Conservation (phyloP, 2,797 vertebrate genomes). For the Varecia variegata region DNA sequence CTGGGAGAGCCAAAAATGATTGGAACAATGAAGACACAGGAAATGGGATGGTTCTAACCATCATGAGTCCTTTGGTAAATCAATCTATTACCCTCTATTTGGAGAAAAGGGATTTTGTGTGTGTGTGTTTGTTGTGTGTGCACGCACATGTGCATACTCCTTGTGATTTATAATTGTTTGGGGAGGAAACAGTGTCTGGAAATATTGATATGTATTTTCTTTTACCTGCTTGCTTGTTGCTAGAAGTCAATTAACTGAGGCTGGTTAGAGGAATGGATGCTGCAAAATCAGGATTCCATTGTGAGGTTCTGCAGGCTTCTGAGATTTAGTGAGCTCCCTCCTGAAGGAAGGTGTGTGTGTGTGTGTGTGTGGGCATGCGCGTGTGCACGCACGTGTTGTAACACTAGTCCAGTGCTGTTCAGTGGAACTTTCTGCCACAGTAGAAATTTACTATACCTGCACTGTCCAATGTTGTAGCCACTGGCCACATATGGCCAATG, state of each 20-base stretch:
- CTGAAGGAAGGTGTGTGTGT: background rate
- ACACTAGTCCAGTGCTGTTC: background rate
- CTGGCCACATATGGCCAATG: background rate
- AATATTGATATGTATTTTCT: background rate
- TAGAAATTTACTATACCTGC: background rate
- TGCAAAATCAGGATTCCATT: background rate
- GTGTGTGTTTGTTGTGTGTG: background rate
- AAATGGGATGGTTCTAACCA: background rate
- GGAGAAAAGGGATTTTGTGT: background rate
- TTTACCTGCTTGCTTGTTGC: background rate
- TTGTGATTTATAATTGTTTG: background rate
- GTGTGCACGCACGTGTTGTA: no score
- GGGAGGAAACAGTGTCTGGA: background rate
- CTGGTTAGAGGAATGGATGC: background rate
- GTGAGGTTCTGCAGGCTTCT: background rate
- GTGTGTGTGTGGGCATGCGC: background rate
- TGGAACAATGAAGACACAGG: background rate
- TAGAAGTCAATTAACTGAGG: background rate
- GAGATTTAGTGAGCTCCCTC: background rate
- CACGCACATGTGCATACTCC: rapidly evolving
- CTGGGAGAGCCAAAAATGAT: background rate
- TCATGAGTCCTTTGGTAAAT: background rate
- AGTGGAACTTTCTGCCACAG: background rate
- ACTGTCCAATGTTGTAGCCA: background rate
- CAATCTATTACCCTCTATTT: background rate